Evolutionary conservation across 2,797 vertebrate genomes (phyloP).

Genomic region (Crocidura indochinensis): DNA sequence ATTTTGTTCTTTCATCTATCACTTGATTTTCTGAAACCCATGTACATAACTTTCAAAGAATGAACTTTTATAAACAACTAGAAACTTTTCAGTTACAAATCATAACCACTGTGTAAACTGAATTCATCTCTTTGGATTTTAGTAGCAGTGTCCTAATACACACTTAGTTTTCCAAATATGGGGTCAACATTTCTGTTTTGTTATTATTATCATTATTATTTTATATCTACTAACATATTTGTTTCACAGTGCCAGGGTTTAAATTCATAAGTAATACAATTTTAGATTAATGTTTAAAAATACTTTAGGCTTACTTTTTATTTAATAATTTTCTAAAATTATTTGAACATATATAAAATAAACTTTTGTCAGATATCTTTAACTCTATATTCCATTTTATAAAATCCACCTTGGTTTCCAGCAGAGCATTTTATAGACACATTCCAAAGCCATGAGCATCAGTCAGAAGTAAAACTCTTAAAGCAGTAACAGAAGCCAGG

Average conservation of each 20-base stretch:
- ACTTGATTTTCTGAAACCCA: slow-evolving; percentile 44
- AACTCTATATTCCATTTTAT: slow-evolving; percentile 57
- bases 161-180: not conserved
- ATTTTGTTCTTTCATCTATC: slow-evolving; percentile 62
- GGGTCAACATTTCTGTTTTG: not conserved
- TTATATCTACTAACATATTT: not conserved
- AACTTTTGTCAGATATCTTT: slow-evolving; percentile 41
- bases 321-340: slow-evolving; percentile 18
- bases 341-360: not conserved
- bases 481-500: slow-evolving; percentile 50
- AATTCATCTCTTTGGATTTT: slow-evolving; percentile 17
- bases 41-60: slow-evolving; percentile 36
- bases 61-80: slow-evolving; percentile 54
- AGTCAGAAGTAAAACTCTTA: slow-evolving; percentile 64
- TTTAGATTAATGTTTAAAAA: not conserved
- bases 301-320: slow-evolving; percentile 24
- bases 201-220: not conserved
- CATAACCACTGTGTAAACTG: slow-evolving; percentile 7
- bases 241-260: not conserved
- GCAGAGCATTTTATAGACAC: slow-evolving; percentile 74
- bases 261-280: no score
- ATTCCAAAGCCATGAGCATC: slow-evolving; percentile 80
- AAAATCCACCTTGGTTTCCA: slow-evolving; percentile 70
- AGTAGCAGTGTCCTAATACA: not conserved
- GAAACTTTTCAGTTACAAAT: slow-evolving; percentile 68